Base-by-base conservation (phyloP, 2,888 invertebrate species). In the Trypoxylon attenuatum region DNA sequence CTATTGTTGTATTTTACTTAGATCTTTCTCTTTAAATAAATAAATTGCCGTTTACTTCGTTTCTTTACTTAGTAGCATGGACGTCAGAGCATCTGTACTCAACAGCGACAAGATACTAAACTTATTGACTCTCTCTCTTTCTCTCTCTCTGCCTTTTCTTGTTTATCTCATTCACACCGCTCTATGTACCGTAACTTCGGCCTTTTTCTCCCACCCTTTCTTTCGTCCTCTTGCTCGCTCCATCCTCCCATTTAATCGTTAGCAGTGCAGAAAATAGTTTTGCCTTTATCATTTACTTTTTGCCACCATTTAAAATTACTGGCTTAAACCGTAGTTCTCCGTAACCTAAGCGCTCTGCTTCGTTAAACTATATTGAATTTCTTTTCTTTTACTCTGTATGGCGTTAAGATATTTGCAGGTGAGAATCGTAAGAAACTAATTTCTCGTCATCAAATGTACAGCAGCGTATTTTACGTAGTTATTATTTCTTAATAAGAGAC, bases 201-300 rank as follows among this genome's bases (percentile, higher is more conserved):
- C 60, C 60, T 52, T 43, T 6, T 29, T 25, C n/a, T 18, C 25
- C 4, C 29, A 13, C 5, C 13, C 15, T 13, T 38, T 21, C 53
- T 18, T 21, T 25, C 13, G 6, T 52, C 38, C 33, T 29, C 5
- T 42, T 27, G 27, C n/a, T 6, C 27, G 13, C 61, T 51, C 53
- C 23, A 43, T 47, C 46, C 51, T 46, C 52, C 49, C 51, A 66
- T 49, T 25, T 46, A 71, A 51, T 51, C 54, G 53, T 68, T 74
- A 76, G 54, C 58, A 72, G 75, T 79, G 79, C 80, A 74, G 75
- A 82, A 82, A 82, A 82, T 82, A 82, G 82, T 76, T 77, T 80
- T 23, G 60, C 57, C 41, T 57, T 71, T 65, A 43, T 57, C 57
- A 22, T 64, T 73, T 71, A 45, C 41, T 29, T 58, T 49, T 61